A percentile compares a stretch with the other conserved stretches of the same genome.
phyloP scores from a whole-genome alignment of 1,140 invertebrate genomes.

The Oscheius sp. region DNA sequence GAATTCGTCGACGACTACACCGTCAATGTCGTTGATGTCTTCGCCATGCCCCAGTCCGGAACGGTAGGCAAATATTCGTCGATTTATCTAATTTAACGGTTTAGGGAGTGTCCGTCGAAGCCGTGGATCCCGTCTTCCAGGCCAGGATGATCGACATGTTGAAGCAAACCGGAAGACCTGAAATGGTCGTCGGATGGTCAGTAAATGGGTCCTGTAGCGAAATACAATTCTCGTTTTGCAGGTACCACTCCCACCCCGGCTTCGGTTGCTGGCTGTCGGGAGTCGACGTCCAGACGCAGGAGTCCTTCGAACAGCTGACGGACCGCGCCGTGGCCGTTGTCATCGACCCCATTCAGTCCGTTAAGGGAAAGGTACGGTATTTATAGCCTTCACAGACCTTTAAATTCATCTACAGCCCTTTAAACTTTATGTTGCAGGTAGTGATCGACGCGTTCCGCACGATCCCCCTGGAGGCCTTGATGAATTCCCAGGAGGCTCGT shows the following conservation, averaged over 20 bases:
- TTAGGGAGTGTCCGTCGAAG: constrained; percentile 94
- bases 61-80: constrained; percentile 66
- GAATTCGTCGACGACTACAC: constrained; percentile 99
- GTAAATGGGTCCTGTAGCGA: constrained; percentile 59
- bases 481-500: constrained; percentile 21
- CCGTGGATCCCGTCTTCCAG: constrained; percentile 98
- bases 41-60: constrained; percentile 99
- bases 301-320: constrained; percentile 14
- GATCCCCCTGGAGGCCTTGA: constrained; percentile 17
- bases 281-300: constrained; percentile 97
- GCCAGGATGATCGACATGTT: constrained; percentile 99
- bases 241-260: constrained; percentile 84
- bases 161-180: constrained; percentile 94
- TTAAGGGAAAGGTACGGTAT: constrained; percentile 38
- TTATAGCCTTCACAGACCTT: too few relatives aligned
- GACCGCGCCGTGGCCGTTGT: constrained; percentile 32
- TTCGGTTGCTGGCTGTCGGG: constrained; percentile 98
- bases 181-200: constrained; percentile 99
- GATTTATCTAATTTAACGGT: constrained; percentile 35
- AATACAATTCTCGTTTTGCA: background rate
- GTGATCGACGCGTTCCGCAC: constrained; percentile 12
- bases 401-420: too few relatives aligned
- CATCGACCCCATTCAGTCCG: constrained; percentile 35
- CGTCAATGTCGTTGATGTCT: constrained; percentile 97
- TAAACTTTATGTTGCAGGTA: constrained; percentile 56